Conservation (phyloP, 2,797 vertebrate genomes). For the Pseudochirops corinnae region DNA sequence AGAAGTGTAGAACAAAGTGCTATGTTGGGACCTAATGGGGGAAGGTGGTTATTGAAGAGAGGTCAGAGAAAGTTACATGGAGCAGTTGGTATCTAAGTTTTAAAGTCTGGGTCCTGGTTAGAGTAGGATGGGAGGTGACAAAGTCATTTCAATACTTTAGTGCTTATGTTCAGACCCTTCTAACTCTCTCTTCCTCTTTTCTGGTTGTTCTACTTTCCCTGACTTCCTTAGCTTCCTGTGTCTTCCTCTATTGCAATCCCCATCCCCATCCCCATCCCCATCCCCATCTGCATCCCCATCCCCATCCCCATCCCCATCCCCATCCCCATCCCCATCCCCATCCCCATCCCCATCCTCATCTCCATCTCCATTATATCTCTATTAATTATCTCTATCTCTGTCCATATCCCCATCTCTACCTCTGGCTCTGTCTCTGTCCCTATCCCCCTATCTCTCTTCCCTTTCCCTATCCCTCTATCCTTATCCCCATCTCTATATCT, state of each 20-base stretch:
- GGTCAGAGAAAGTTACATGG: neutral
- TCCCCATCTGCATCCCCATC: neutral
- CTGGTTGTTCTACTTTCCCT: neutral
- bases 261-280: too few species aligned
- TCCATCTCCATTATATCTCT: too few species aligned
- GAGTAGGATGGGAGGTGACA: neutral
- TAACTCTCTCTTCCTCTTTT: neutral
- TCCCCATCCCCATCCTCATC: neutral
- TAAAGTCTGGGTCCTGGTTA: neutral
- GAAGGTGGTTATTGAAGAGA: neutral
- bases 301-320: neutral
- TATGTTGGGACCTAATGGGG: neutral
- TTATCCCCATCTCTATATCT: too few species aligned
- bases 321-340: neutral
- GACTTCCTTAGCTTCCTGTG: neutral
- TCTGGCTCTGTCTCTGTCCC: neutral
- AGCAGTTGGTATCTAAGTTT: neutral
- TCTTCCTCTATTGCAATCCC: neutral
- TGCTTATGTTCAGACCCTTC: neutral
- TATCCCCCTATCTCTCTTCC: neutral
- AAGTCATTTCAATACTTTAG: neutral
- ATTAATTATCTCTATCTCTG: too few species aligned
- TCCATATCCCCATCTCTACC: neutral
- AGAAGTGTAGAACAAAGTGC: neutral
- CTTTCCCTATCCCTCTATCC: neutral